Conservation (phyloP, 2,113 vertebrate species). For the Lasiurus borealis region DNA sequence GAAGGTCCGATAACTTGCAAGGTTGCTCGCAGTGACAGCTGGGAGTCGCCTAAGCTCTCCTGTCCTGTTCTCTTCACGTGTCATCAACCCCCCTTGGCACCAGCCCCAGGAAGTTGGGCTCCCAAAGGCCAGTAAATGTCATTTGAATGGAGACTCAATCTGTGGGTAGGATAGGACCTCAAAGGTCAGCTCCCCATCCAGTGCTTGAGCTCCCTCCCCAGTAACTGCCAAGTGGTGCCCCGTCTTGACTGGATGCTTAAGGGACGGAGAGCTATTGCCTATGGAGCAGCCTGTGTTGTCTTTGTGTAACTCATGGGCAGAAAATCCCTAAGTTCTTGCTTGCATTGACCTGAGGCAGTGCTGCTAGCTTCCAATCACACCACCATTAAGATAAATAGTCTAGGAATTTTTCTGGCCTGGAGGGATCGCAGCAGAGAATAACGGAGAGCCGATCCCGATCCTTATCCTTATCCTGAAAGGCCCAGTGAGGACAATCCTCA, state of each 20-base stretch:
- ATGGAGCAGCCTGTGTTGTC: neutral
- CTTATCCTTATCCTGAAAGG: neutral
- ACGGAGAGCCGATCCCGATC: neutral
- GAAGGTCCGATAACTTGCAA: neutral
- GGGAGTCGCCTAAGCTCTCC: neutral
- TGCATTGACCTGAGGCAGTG: neutral
- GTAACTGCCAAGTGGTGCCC: neutral
- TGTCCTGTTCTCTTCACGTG: neutral
- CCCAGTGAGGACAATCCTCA: neutral
- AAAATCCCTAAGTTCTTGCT: neutral
- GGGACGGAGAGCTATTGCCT: neutral
- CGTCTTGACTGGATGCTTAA: neutral
- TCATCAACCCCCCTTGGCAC: neutral
- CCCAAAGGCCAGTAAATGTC: neutral
- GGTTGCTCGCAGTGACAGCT: neutral
- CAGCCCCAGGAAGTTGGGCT: conserved; percentile 24
- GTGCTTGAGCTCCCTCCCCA: neutral
- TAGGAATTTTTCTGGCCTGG: neutral
- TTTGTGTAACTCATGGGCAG: neutral
- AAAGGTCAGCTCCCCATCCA: neutral
- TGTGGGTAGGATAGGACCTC: neutral
- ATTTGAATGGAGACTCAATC: neutral
- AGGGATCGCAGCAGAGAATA: neutral
- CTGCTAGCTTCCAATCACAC: neutral
- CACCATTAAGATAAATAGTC: neutral